Evolutionary conservation across 2,888 invertebrate species (phyloP).

Genomic region (Pterostichus niger): DNA sequence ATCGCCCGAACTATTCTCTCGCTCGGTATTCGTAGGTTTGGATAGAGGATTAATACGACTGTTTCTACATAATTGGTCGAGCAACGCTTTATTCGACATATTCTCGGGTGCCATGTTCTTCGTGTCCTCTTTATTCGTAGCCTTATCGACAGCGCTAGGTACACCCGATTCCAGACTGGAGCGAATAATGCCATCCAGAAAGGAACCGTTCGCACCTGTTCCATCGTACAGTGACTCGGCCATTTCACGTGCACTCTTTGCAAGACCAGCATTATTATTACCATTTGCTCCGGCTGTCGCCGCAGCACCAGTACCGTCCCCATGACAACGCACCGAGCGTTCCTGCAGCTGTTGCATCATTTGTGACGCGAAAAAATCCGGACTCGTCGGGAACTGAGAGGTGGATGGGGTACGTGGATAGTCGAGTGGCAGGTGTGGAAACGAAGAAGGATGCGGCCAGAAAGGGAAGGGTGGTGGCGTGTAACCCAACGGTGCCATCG

Average conservation of each 20-base stretch:
- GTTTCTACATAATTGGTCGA: slow-evolving; percentile 84
- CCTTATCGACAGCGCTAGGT: slow-evolving; percentile 77
- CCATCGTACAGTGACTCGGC: slow-evolving; percentile 84
- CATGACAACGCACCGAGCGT: slow-evolving; percentile 80
- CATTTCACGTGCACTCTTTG: slow-evolving; percentile 80
- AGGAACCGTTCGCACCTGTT: slow-evolving; percentile 85
- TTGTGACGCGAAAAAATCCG: slow-evolving; percentile 88
- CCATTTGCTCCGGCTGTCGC: slow-evolving; percentile 67
- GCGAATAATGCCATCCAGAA: slow-evolving; percentile 90
- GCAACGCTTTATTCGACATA: slow-evolving; percentile 81
- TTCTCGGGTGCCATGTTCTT: slow-evolving; percentile 78
- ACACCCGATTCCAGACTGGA: slow-evolving; percentile 88
- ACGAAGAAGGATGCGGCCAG: slow-evolving; percentile 84
- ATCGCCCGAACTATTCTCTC: slow-evolving; percentile 77
- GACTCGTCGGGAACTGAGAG: slow-evolving; percentile 78
- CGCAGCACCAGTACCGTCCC: slow-evolving; percentile 72
- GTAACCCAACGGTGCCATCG: slow-evolving; percentile 81
- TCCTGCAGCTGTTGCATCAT: slow-evolving; percentile 90
- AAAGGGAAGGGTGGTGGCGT: slow-evolving; percentile 85
- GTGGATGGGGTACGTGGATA: slow-evolving; percentile 76
- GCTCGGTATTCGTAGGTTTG: slow-evolving; percentile 72
- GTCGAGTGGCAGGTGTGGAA: slow-evolving; percentile 79
- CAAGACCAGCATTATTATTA: slow-evolving; percentile 69
- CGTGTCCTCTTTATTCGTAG: slow-evolving; percentile 79
- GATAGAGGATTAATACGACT: slow-evolving; percentile 80